Conservation (phyloP, 2,797 vertebrate species). For the Gambusia yucatana region DNA sequence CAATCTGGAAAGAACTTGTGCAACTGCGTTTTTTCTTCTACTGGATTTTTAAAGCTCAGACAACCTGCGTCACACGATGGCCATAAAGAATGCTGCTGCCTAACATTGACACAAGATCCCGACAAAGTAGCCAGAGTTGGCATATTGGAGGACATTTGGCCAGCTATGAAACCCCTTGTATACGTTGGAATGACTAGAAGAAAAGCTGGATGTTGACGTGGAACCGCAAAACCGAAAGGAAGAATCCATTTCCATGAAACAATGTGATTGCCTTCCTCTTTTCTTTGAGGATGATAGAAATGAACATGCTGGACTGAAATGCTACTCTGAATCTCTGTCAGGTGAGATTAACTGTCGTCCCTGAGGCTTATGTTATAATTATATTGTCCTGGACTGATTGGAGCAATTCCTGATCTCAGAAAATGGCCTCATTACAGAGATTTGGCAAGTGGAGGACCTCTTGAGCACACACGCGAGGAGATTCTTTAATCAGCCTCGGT, state of each 20-base stretch:
- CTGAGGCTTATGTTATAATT: slow-evolving; percentile 9
- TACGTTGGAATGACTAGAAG: slow-evolving; percentile 17
- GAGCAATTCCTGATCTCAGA: slow-evolving; percentile 18
- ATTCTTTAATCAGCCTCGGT: slow-evolving; percentile 20
- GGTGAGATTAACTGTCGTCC: slow-evolving; percentile 20
- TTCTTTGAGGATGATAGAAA: slow-evolving; percentile 12
- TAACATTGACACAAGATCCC: slow-evolving; percentile 30
- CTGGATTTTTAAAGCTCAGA: slow-evolving; percentile 36
- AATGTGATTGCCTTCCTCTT: neutral
- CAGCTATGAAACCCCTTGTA: slow-evolving; percentile 22
- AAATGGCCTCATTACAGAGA: slow-evolving; percentile 34
- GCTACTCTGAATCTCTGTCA: slow-evolving; percentile 19
- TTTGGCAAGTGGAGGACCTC: slow-evolving; percentile 19
- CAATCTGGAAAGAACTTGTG: slow-evolving; percentile 55
- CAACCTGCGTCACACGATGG: slow-evolving; percentile 30
- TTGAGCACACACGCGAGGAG: slow-evolving; percentile 35
- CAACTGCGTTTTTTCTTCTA: slow-evolving; percentile 31
- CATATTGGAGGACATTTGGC: slow-evolving; percentile 19
- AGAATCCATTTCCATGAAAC: slow-evolving; percentile 15
- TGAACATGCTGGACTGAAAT: slow-evolving; percentile 21
- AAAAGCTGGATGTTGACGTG: slow-evolving; percentile 26
- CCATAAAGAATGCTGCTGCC: slow-evolving; percentile 29
- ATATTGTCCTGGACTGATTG: slow-evolving; percentile 16
- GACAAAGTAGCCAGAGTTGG: slow-evolving; percentile 17
- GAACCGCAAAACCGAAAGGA: neutral